Evolutionary conservation across 2,113 vertebrate species (phyloP), one percentile per base, ranked within the genome.

Genomic region (Ptilonorhynchus violaceus): DNA sequence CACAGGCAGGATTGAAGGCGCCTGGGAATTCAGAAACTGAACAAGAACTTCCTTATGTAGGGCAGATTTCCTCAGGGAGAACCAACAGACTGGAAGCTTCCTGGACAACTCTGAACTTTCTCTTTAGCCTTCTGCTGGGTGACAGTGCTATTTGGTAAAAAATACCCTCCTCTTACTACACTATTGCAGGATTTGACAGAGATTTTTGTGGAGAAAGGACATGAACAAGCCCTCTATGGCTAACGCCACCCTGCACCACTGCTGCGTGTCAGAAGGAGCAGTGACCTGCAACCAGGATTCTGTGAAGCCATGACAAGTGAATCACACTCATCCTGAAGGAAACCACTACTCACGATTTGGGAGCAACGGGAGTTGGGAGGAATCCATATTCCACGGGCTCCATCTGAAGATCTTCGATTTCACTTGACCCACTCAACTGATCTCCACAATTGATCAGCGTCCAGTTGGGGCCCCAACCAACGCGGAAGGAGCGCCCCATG

Each of bases 381-480:
- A 98, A 98, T 42, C 98, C 97, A 5, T 98, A 99, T 49, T 98
- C 98, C 91, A 98, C 60, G 16, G 89, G 86, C 41, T 98, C 98
- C 2, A 42, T 4, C 8, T 37, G 89, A 6, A 96, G 90, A 20
- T 97, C 97, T 1, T 97, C 91, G 6, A 6, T 6, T 6, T 93
- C 91, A 1, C 33, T 16, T 0, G 55, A 67, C 0, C 75, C 90
- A 17, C 98, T 98, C 42, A 99, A 33, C 11, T 22, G 94, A 9
- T 98, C 96, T 7, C 99, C 99, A 11, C 96, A 98, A 68, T 99
- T 98, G 15, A 96, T 98, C 23, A 99, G 97, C 0, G 96, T 98
- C 99, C 99, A 99, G 91, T 98, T 98, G 31, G 99, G 99, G 2
- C 99, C 99, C 99, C 99, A 99, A 0, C 99, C 99, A 0, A 99